Percentiles rank a stretch among this genome's conserved stretches.
Evolutionary conservation across 2,113 vertebrate species (phyloP).

Genomic region (Clupea harengus): DNA sequence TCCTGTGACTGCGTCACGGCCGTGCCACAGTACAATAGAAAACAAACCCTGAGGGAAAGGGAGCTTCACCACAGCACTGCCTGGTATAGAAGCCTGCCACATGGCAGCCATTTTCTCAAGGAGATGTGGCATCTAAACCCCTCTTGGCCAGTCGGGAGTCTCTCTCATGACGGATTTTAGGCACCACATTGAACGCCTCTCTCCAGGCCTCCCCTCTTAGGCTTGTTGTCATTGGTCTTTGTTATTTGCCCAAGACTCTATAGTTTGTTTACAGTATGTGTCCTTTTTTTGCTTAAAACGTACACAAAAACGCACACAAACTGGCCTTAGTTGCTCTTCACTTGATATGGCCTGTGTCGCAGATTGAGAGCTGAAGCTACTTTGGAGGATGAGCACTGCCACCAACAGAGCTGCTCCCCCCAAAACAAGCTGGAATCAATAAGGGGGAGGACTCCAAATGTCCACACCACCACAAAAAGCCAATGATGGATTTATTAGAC

Average conservation of each 20-base stretch:
- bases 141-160: constrained; percentile 13
- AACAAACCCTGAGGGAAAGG: constrained; percentile 40
- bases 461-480: constrained; percentile 11
- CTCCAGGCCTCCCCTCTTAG: background rate
- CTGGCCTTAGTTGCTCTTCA: background rate
- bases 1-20: constrained; percentile 50
- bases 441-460: constrained; percentile 36
- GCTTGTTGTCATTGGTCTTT: background rate
- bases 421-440: constrained; percentile 22
- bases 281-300: background rate
- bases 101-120: constrained; percentile 46
- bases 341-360: background rate
- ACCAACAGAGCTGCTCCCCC: constrained; percentile 20
- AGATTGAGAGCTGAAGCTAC: background rate
- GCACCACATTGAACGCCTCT: background rate
- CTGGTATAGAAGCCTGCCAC: constrained; percentile 53
- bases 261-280: background rate
- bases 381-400: constrained; percentile 14
- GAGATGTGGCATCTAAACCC: constrained; percentile 39
- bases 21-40: constrained; percentile 46
- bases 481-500: constrained; percentile 36
- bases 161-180: background rate
- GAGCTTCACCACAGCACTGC: constrained; percentile 37
- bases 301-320: background rate
- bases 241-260: background rate